Evolutionary conservation across 2,113 vertebrate genomes (phyloP).

Genomic region (Helogale parvula): DNA sequence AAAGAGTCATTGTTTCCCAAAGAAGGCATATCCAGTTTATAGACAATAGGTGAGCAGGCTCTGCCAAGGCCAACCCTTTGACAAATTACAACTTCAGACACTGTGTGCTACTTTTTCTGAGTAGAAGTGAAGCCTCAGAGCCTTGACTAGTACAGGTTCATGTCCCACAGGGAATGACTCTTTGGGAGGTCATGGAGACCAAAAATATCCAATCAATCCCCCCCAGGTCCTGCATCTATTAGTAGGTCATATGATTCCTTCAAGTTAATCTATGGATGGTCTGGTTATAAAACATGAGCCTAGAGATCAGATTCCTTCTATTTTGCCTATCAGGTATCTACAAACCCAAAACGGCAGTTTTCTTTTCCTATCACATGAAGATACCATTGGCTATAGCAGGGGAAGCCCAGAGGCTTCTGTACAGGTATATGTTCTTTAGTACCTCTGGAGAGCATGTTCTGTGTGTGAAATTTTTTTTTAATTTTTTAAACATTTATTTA

Average conservation of each 20-base stretch:
- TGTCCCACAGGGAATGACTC: not conserved
- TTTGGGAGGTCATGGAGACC: not conserved
- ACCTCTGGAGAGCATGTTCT: not conserved
- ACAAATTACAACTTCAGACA: not conserved
- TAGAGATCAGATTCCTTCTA: not conserved
- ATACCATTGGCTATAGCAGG: not conserved
- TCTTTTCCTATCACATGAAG: not conserved
- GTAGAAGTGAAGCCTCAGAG: not conserved
- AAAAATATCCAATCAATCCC: too few relatives aligned
- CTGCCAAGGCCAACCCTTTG: not conserved
- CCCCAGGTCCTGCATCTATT: accelerated
- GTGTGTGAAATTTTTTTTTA: too few relatives aligned
- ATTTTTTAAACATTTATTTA: too few relatives aligned
- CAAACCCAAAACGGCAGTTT: not conserved
- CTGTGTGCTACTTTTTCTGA: not conserved
- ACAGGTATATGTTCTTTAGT: not conserved
- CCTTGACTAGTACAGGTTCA: not conserved
- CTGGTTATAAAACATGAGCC: not conserved
- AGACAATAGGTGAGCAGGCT: not conserved
- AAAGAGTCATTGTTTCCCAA: too few relatives aligned
- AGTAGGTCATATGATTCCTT: not conserved
- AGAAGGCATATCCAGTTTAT: not conserved
- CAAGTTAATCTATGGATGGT: not conserved
- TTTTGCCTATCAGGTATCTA: not conserved
- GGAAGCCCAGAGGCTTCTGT: not conserved